A percentile compares a stretch with the other conserved stretches of the same genome.
Conservation (phyloP, 2,888 invertebrate genomes). For the Coelinius sp. region DNA sequence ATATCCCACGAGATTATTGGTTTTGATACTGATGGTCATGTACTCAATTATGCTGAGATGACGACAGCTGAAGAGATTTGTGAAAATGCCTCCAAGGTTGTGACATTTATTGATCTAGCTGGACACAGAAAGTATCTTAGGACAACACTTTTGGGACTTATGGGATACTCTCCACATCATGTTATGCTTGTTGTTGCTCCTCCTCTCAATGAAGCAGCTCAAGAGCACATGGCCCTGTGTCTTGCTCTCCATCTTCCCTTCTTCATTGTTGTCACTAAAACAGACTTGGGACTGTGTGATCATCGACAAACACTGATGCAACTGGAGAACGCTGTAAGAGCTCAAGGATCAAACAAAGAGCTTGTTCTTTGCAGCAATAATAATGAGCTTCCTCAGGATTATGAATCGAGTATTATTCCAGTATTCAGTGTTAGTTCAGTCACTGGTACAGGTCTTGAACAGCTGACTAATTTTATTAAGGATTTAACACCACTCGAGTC, state of each 20-base stretch:
- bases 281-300: constrained; percentile 80
- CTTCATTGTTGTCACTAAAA: constrained; percentile 94
- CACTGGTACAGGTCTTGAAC: constrained; percentile 85
- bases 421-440: constrained; percentile 94
- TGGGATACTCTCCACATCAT: constrained; percentile 92
- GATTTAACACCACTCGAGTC: constrained; percentile 76
- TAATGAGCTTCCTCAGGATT: constrained; percentile 52
- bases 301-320: constrained; percentile 61
- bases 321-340: constrained; percentile 59
- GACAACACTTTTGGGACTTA: constrained; percentile 95
- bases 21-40: constrained; percentile 88
- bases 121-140: constrained; percentile 96
- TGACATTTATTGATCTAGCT: constrained; percentile 95
- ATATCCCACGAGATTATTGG: constrained; percentile 97
- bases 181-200: constrained; percentile 81
- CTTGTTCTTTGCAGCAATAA: constrained; percentile 56
- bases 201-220: constrained; percentile 69
- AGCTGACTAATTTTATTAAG: constrained; percentile 89
- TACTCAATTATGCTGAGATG: constrained; percentile 90
- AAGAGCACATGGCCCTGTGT: constrained; percentile 91
- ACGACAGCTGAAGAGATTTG: constrained; percentile 95
- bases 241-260: constrained; percentile 88
- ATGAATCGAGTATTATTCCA: constrained; percentile 74
- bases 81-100: constrained; percentile 91
- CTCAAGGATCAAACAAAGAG: constrained; percentile 63